Base-by-base conservation (phyloP, 1,140 invertebrate species). In the Teleogryllus occipitalis region DNA sequence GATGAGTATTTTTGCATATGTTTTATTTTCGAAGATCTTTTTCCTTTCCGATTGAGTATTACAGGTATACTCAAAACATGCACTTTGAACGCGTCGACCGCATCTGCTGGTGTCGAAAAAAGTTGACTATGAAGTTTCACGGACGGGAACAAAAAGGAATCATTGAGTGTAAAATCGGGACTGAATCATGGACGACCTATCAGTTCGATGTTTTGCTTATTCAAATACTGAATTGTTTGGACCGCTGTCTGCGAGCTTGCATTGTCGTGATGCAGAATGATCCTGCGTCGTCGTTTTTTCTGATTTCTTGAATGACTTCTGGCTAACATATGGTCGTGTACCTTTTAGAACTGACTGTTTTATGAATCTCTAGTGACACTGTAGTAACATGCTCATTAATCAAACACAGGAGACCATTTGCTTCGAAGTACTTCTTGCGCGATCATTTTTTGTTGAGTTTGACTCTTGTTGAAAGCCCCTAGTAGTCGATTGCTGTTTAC, bases 401-500 rank as follows among this genome's bases (percentile, higher is more conserved):
- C 10, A 65, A 65, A 65, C 2, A 65, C 1, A 65, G 54, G 1
- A 10, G 54, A 65, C 54, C 82, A 84, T 85, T 83, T 84, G 81
- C 79, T 84, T 83, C 14, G 81, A 82, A 22, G 82, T 82, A 80
- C 82, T 85, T 82, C 82, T 78, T 78, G 74, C 78, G 46, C 82
- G 82, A 83, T 83, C 80, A 82, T 84, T 82, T 83, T 84, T 85
- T 80, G 82, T 84, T 83, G 83, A 82, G 78, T 85, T 85, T 81
- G 81, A 80, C 80, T 85, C 83, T 75, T 83, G 81, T 84, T 84
- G 83, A 74, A 85, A 84, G 77, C 84, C 80, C 81, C 83, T 82
- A 81, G 80, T 77, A 79, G 80, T 82, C 22, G 81, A 83, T 74
- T 82, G 76, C 47, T 80, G 77, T 81, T 82, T 82, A 54, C n/a